These are phyloP conservation scores for Heliornis fulica DNA, from an alignment of 2,113 vertebrate genomes.

Conservation along the genomic window DNA sequence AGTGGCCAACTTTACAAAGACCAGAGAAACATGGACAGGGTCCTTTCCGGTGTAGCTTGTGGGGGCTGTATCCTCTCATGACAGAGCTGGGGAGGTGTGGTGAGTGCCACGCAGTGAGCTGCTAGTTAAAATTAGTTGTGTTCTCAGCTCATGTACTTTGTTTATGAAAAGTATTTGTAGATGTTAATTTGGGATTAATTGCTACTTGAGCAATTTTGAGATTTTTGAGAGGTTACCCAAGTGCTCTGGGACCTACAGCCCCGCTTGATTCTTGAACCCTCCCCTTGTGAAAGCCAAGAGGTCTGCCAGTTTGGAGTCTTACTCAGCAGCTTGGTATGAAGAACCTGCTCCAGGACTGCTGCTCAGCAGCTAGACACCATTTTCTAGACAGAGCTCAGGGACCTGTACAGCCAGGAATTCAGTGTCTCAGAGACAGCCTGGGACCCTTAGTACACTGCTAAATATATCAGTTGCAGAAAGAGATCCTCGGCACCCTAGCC, in stretches of 20 bases:
- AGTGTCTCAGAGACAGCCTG: background rate
- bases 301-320: background rate
- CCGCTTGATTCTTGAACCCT: background rate
- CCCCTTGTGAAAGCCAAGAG: fast-evolving
- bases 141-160: background rate
- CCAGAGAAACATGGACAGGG: background rate
- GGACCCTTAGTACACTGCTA: background rate
- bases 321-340: background rate
- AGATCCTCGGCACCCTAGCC: background rate
- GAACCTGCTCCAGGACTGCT: background rate
- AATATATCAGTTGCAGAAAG: background rate
- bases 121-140: background rate
- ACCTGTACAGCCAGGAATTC: background rate
- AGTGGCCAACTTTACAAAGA: background rate
- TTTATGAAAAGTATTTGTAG: background rate
- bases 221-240: background rate
- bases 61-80: background rate
- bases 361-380: background rate
- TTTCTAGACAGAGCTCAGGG: background rate
- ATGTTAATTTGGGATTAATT: background rate
- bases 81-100: background rate
- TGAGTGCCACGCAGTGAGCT: background rate
- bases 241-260: background rate
- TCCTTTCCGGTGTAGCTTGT: background rate
- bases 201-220: background rate